Evolutionary conservation across 2,888 invertebrate genomes (phyloP), one percentile per base, ranked within the genome.

Genomic region (Caenorhabditis doughertyi): DNA sequence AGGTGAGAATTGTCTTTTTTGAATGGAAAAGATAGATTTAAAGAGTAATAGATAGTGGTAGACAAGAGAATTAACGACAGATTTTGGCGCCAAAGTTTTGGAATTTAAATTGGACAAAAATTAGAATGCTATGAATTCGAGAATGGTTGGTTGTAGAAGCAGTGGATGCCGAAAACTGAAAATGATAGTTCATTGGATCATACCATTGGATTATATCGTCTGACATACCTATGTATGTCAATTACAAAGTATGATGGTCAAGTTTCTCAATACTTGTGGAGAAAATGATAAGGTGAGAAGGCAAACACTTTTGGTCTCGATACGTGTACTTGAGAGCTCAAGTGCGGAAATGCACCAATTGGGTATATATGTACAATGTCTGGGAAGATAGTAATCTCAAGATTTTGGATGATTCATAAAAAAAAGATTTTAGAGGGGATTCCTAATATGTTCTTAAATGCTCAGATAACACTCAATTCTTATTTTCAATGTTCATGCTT

Each of bases 261-360:
- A 51, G 23, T 23, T 23, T 18, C 25, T 51, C 11, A 44, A 44
- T 44, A 9, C 13, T 13, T 47, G 44, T 47, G 23, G 32, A 32
- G 32, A 39, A 53, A 44, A 23, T 71, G 71, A 71, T 71, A 71
- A 32, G 47, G 71, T 71, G 71, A 60, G 71, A 71, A 68, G 16
- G 47, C 47, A 58, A 58, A 58, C 56, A 71, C 47, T 47, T 47
- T 62, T 49, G 32, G 32, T 13, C 42, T 8, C 65, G 65, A 32
- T 68, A 25, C 55, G 27, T 55, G 53, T 55, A 55, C 68, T 68
- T 55, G 68, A 68, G 53, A 55, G 53, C 47, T 68, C 68, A 42
- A 68, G 68, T 55, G 39, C n/a, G n/a, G n/a, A n/a, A n/a, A n/a
- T n/a, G n/a, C n/a, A n/a, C n/a, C n/a, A n/a, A n/a, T n/a, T n/a